These are phyloP conservation scores for Eupithecia subfuscata DNA, from an alignment of 2,888 invertebrate genomes.

Conservation along the genomic window DNA sequence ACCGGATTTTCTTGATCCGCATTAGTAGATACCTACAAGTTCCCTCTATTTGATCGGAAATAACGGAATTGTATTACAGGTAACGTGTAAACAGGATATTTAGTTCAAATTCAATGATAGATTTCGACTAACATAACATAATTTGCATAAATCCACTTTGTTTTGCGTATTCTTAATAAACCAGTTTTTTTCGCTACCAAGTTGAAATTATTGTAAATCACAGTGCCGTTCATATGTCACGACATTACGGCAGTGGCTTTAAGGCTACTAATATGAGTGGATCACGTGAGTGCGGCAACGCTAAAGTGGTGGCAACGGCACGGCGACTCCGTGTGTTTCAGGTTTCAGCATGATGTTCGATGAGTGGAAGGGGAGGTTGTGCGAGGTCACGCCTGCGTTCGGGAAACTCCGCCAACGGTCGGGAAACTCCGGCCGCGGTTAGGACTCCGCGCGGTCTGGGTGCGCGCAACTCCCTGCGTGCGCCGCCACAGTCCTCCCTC, in stretches of 20 bases:
- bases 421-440: slow-evolving; percentile 62
- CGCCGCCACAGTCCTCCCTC: slow-evolving; percentile 69
- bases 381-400: slow-evolving; percentile 79
- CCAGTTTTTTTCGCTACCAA: background rate
- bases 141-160: background rate
- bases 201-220: background rate
- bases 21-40: background rate
- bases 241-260: slow-evolving; percentile 32
- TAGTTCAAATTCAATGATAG: background rate
- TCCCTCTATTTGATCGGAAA: background rate
- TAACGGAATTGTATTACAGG: background rate
- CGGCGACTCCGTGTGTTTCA: slow-evolving; percentile 72
- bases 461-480: slow-evolving; percentile 75
- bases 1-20: background rate
- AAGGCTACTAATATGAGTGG: slow-evolving; percentile 50
- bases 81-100: background rate
- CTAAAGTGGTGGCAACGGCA: slow-evolving; percentile 54
- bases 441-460: slow-evolving; percentile 64
- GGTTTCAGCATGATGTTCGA: slow-evolving; percentile 75
- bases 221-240: slow-evolving; percentile 2
- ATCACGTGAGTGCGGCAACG: slow-evolving; percentile 56
- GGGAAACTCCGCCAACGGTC: slow-evolving; percentile 66
- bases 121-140: background rate
- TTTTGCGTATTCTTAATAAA: background rate
- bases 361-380: slow-evolving; percentile 75